Evolutionary conservation across 2,797 vertebrate species (phyloP).

Genomic region (Taeniopygia guttata): DNA sequence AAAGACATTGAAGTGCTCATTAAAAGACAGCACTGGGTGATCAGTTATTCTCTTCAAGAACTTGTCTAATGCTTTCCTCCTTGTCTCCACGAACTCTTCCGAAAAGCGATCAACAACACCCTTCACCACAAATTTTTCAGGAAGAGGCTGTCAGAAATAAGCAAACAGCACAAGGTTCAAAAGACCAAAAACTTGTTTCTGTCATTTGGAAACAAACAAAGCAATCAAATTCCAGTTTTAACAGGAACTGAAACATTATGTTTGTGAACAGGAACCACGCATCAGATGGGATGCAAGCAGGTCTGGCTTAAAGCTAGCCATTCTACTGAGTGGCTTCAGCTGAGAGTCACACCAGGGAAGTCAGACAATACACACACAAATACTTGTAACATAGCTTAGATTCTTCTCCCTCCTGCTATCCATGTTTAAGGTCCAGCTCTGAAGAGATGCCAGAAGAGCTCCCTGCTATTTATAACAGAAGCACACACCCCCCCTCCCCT

Average conservation of each 20-base stretch:
- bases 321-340: neutral
- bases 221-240: neutral
- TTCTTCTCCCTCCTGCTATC: neutral
- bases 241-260: neutral
- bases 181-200: neutral
- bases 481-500: fast-evolving
- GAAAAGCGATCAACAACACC: conserved; percentile 84
- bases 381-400: neutral
- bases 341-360: neutral
- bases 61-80: conserved; percentile 82
- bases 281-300: neutral
- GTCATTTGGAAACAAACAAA: neutral
- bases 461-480: neutral
- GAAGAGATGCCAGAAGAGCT: neutral
- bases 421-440: neutral
- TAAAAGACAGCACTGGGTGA: conserved; percentile 83
- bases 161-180: neutral
- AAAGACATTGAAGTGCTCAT: conserved; percentile 80
- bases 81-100: conserved; percentile 83
- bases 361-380: neutral
- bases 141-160: conserved; percentile 74
- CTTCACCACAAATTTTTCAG: conserved; percentile 84
- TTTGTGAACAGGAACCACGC: neutral
- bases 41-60: conserved; percentile 83
- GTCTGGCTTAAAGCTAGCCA: neutral